These are phyloP conservation scores for Amblyopsis hoosieri DNA, from an alignment of 2,797 vertebrate genomes.

Conservation along the genomic window DNA sequence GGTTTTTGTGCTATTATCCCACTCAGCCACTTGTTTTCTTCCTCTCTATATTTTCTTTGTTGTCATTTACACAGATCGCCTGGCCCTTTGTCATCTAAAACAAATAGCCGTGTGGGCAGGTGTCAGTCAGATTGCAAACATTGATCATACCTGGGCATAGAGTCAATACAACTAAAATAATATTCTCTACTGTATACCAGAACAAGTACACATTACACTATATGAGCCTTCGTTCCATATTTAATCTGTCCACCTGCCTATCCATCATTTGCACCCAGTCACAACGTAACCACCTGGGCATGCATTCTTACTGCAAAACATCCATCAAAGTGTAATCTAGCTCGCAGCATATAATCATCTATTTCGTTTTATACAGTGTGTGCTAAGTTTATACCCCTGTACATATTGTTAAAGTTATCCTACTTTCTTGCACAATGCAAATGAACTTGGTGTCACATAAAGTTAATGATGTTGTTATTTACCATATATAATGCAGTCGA, in stretches of 20 bases:
- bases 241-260: neutral
- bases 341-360: no score
- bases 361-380: no score
- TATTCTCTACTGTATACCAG: slow-evolving; percentile 2
- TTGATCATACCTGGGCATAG: slow-evolving; percentile 44
- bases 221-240: neutral
- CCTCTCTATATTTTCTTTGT: neutral
- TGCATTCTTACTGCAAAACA: neutral
- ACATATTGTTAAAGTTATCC: no score
- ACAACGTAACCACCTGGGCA: neutral
- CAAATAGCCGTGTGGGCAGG: slow-evolving; percentile 53
- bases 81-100: slow-evolving; percentile 54
- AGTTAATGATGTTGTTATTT: neutral
- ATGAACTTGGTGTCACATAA: no score
- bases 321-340: no score
- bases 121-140: slow-evolving; percentile 56
- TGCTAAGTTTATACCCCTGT: no score
- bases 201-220: neutral
- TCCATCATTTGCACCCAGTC: neutral
- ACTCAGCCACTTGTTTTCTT: neutral
- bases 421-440: no score
- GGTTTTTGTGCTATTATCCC: neutral
- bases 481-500: no score
- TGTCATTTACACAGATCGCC: slow-evolving; percentile 10
- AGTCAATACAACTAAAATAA: slow-evolving; percentile 45